A percentile compares a stretch with the other conserved stretches of the same genome.
Conservation (phyloP, 2,888 invertebrate genomes). For the Scaptodrosophila latifasciaeformis region DNA sequence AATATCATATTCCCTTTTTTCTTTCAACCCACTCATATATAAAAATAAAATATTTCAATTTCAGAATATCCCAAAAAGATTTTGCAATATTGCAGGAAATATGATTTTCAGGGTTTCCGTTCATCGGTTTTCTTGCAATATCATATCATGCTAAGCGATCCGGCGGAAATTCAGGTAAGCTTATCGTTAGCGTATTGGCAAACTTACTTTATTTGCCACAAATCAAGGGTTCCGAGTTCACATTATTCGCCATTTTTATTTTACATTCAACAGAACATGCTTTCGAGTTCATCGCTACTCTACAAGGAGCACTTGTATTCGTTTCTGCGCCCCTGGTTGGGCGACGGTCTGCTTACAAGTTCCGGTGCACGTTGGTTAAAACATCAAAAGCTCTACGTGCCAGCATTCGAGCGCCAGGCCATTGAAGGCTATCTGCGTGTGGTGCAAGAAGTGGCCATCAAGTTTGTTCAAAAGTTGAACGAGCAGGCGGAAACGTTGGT, state of each 20-base stretch:
- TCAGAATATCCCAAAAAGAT: conserved; percentile 69
- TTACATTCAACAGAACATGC: conserved; percentile 62
- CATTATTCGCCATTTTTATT: background rate
- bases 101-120: conserved; percentile 64
- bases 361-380: conserved; percentile 75
- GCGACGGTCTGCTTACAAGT: conserved; percentile 75
- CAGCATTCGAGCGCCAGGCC: conserved; percentile 74
- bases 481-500: conserved; percentile 26
- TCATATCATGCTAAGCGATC: conserved; percentile 65
- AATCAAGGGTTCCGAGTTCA: background rate
- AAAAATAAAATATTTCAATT: no score
- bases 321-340: conserved; percentile 75
- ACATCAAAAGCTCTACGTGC: conserved; percentile 76
- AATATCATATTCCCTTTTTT: no score
- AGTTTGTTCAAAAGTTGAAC: conserved; percentile 73
- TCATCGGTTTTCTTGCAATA: conserved; percentile 59
- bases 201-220: no score
- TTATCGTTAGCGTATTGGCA: no score
- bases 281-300: conserved; percentile 74
- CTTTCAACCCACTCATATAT: background rate
- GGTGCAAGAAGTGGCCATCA: conserved; percentile 75
- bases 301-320: conserved; percentile 75
- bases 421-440: conserved; percentile 68
- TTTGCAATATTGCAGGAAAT: conserved; percentile 65
- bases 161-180: conserved; percentile 69